These are phyloP conservation scores for Agrotis segetum DNA, from an alignment of 2,888 invertebrate genomes.

Conservation along the genomic window DNA sequence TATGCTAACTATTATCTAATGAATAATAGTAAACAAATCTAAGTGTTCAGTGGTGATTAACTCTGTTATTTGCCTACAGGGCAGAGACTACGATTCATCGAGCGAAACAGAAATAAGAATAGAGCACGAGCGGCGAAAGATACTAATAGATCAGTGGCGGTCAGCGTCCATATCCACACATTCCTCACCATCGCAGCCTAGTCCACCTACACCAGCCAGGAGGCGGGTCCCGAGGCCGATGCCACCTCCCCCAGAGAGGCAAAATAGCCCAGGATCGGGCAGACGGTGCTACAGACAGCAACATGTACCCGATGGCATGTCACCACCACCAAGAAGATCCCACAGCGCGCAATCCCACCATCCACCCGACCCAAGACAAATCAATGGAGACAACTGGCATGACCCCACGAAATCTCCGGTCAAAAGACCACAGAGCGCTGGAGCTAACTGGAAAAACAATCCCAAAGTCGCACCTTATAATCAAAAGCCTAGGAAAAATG, in stretches of 20 bases:
- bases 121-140: conserved; percentile 93
- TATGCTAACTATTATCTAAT: not conserved
- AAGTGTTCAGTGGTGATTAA: no score
- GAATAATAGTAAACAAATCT: not conserved
- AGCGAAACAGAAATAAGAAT: conserved; percentile 94
- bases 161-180: conserved; percentile 92
- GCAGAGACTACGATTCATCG: conserved; percentile 95
- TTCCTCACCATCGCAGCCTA: conserved; percentile 80
- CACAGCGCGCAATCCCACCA: conserved; percentile 84
- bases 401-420: conserved; percentile 85
- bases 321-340: conserved; percentile 83
- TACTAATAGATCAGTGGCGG: conserved; percentile 94
- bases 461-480: conserved; percentile 86
- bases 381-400: conserved; percentile 85
- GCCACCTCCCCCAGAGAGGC: conserved; percentile 82
- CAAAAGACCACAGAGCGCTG: conserved; percentile 87
- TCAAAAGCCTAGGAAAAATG: conserved; percentile 84
- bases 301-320: conserved; percentile 84
- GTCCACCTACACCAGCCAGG: conserved; percentile 84
- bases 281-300: conserved; percentile 82
- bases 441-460: conserved; percentile 85
- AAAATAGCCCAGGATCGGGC: conserved; percentile 82
- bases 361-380: conserved; percentile 78
- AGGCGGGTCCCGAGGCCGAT: conserved; percentile 78
- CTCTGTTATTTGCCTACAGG: conserved; percentile 85